Percentiles rank a stretch among this genome's conserved stretches.
Conservation (phyloP, 2,113 vertebrate genomes). For the Lontra canadensis region DNA sequence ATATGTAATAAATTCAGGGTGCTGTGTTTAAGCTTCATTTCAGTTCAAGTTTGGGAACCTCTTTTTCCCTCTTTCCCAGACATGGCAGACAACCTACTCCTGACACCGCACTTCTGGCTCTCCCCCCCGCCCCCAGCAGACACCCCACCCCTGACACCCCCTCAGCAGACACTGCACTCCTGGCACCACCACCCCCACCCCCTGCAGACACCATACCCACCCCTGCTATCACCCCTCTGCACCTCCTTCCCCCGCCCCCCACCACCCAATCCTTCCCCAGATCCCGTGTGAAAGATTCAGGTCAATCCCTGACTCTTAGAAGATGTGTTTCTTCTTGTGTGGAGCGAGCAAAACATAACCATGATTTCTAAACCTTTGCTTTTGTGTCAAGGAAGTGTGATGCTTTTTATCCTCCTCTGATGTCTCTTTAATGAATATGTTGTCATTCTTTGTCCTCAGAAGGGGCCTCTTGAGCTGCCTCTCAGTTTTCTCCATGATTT, state of each 20-base stretch:
- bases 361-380: slow-evolving; percentile 44
- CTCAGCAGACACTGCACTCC: no score
- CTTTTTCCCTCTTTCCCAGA: slow-evolving; percentile 16
- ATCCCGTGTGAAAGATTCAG: not conserved
- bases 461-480: slow-evolving; percentile 54
- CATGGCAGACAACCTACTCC: not conserved
- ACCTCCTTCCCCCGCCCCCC: rapidly evolving
- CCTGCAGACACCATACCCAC: no score
- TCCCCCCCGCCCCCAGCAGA: not conserved
- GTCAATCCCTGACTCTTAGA: slow-evolving; percentile 13
- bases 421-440: slow-evolving; percentile 66
- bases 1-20: slow-evolving; percentile 80
- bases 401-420: not conserved
- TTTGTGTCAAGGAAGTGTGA: slow-evolving; percentile 55
- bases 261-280: not conserved
- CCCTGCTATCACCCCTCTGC: no score
- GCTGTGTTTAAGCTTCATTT: slow-evolving; percentile 70
- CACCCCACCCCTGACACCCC: no score
- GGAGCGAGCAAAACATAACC: slow-evolving; percentile 6
- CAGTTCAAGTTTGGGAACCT: slow-evolving; percentile 39
- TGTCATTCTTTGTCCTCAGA: slow-evolving; percentile 68
- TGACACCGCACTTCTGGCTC: rapidly evolving
- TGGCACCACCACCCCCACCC: no score
- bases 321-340: not conserved
- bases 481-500: slow-evolving; percentile 57